These are phyloP conservation scores for Nasua narica DNA, from an alignment of 2,797 vertebrate genomes.

Conservation along the genomic window DNA sequence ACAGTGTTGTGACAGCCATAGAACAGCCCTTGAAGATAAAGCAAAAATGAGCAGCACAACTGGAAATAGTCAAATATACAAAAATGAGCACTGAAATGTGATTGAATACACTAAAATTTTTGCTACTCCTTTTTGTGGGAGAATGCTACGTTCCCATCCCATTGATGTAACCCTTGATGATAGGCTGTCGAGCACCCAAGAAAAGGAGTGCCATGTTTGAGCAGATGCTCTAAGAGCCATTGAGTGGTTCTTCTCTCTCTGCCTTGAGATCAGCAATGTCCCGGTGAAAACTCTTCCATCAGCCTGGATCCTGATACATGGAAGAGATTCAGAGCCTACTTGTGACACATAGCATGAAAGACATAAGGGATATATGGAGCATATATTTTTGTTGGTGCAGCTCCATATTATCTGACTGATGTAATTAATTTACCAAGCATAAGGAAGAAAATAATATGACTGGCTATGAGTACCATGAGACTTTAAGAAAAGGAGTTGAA, in stretches of 20 bases:
- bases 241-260: background rate
- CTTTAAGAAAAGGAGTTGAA: background rate
- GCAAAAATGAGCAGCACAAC: background rate
- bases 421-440: background rate
- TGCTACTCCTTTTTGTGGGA: background rate
- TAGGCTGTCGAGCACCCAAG: background rate
- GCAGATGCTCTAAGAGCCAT: background rate
- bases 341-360: background rate
- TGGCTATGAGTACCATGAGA: background rate
- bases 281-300: background rate
- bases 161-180: background rate
- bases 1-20: accelerated
- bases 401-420: background rate
- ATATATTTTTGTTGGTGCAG: background rate
- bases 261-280: background rate
- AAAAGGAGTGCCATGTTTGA: background rate
- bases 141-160: background rate
- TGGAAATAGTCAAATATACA: background rate
- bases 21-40: background rate
- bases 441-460: background rate
- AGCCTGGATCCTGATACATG: background rate
- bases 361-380: background rate
- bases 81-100: background rate
- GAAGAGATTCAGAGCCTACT: background rate
- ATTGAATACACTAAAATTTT: background rate